Evolutionary conservation across 2,797 vertebrate species (phyloP), one percentile per base, ranked within the genome.

Genomic region (Nannoperca obscura): DNA sequence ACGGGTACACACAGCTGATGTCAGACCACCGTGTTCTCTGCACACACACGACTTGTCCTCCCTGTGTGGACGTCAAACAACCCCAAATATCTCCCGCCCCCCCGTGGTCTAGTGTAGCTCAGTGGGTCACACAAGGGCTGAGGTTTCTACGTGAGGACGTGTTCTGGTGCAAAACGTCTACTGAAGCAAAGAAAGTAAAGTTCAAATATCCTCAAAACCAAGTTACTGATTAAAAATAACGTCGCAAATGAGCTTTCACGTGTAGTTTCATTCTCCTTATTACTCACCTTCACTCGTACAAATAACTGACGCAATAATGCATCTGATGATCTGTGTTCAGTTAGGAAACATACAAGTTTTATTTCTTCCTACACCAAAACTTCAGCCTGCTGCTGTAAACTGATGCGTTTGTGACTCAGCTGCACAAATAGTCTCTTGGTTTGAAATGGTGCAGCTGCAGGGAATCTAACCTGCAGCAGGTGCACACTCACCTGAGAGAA

Each of bases 351-450:
- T 7, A 24, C 1, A 6, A 15, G 20, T 22, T 50, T 5, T 40
- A n/a, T 15, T 50, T 34, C 7, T 4, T 34, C 20, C 4, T 7
- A 1, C 4, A 1, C 7, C 17, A 44, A n/a, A 32, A 55, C 52
- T 57, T 57, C 13, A 17, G 3, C 34, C 40, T 27, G 52, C 52
- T 65, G 49, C 22, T 58, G 65, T 42, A 7, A 38, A 69, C 63
- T 67, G 17, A 66, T 54, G 47, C 20, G 49, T 47, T 78, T 67
- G 80, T 78, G 55, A 80, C 85, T 92, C 91, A 92, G 94, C 93
- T 94, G 95, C 94, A 89, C 93, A 96, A 95, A 96, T 87, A 95
- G 89, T 91, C 76, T 59, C 80, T 88, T 17, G 53, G 61, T 78
- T 77, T 73, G 85, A 86, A 80, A 71, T 58, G 78, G 80, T 80